Evolutionary conservation across 2,888 invertebrate species (phyloP), one percentile per base, ranked within the genome.

Genomic region (Therioaphis trifolii): DNA sequence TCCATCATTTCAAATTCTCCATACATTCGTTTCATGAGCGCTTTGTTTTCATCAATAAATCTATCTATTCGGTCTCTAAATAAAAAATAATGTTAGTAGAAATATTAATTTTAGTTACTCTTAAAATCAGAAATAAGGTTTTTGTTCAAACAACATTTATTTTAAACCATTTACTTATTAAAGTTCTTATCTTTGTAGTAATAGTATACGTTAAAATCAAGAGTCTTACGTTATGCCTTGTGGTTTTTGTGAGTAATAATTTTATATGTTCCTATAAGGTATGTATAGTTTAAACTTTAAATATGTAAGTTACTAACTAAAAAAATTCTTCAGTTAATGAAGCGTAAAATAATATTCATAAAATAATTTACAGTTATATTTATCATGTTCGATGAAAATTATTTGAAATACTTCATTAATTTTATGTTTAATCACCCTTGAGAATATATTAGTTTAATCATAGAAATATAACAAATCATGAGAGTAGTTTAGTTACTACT

Each of bases 21-120:
- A 88, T 96, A 96, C 97, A 97, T 97, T 85, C 96, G 91, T 88
- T 95, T 94, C 92, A 96, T 96, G 86, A 97, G 89, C 82, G 96
- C 96, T 89, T 97, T 97, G 89, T 97, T 97, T 89, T 97, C 96
- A 88, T 97, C 96, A 88, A 97, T 97, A 90, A 96, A 97, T 86
- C 92, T 91, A 89, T 96, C 96, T 89, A 97, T 97, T 88, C 94
- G 93, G 86, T 96, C 95, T 89, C 96, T 97, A 90, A 43, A 24
- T 21, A 66, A 21, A 76, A 91, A 78, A 71, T 2, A 80, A 68
- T 15, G 18, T 40, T 55, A 43, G 18, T 18, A 24, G 4, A 14
- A 27, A 18, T 49, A 49, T 49, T n/a, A n/a, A 49, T 49, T 49
- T 49, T 18, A 49, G n/a, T n/a, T n/a, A n/a, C n/a, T 18, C 5